A percentile compares a stretch with the other conserved stretches of the same genome.
Evolutionary conservation across 1,140 invertebrate genomes (phyloP).

Genomic region (Aphelinus atriplicis): DNA sequence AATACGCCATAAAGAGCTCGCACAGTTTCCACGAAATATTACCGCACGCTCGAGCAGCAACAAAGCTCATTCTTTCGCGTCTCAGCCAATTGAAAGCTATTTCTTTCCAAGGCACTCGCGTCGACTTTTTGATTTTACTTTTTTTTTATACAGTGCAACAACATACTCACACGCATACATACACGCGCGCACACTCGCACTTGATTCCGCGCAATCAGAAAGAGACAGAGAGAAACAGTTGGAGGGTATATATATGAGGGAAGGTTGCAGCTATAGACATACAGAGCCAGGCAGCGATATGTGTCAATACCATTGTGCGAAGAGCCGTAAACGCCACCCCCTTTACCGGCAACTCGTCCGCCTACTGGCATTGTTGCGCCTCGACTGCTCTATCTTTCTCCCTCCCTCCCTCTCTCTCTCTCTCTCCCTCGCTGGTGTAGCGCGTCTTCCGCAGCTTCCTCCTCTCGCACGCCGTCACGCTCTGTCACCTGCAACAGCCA

Average conservation of each 20-base stretch:
- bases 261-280: not conserved
- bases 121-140: not conserved
- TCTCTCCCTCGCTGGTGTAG: not conserved
- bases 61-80: too few relatives aligned
- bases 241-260: not conserved
- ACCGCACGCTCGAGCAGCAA: too few relatives aligned
- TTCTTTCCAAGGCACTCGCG: not conserved
- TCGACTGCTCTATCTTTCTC: not conserved
- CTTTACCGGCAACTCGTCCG: slow-evolving; percentile 76
- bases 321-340: slow-evolving; percentile 76
- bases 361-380: slow-evolving; percentile 64
- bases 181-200: not conserved
- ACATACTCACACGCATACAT: not conserved
- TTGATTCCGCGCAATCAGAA: not conserved
- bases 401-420: not conserved
- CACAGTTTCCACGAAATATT: too few relatives aligned
- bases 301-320: slow-evolving; percentile 72
- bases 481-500: slow-evolving; percentile 32
- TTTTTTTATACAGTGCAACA: not conserved
- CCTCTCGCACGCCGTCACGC: slow-evolving; percentile 2
- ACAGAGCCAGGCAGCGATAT: not conserved
- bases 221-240: not conserved
- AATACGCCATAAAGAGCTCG: too few relatives aligned
- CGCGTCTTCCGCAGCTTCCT: not conserved
- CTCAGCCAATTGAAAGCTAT: too few relatives aligned